These are phyloP conservation scores for Gopherus flavomarginatus DNA, from an alignment of 2,113 vertebrate genomes.

Conservation along the genomic window DNA sequence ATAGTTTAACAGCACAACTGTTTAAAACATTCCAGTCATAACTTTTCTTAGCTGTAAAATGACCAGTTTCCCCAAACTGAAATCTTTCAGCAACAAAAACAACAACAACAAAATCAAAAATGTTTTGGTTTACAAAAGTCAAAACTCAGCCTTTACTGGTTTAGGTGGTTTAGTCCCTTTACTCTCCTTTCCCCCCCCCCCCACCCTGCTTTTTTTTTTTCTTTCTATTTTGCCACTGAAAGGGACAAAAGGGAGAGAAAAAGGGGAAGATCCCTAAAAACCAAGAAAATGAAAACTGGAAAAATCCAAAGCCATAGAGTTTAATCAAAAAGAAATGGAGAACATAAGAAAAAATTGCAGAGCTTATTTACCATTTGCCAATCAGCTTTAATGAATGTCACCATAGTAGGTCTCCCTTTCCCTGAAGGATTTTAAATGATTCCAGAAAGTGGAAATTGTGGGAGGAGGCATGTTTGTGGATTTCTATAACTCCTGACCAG, in stretches of 20 bases:
- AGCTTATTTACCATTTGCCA: neutral
- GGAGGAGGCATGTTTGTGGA: neutral
- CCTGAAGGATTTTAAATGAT: rapidly evolving
- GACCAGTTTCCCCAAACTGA: neutral
- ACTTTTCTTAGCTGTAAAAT: neutral
- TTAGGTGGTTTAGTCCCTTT: neutral
- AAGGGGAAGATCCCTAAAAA: neutral
- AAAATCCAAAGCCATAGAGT: neutral
- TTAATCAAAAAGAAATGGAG: neutral
- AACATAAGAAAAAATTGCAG: neutral
- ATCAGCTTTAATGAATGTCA: neutral
- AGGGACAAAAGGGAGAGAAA: neutral
- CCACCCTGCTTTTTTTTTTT: neutral
- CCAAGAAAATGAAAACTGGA: neutral
- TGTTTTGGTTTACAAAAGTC: neutral
- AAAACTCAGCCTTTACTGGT: neutral
- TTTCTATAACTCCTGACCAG: neutral
- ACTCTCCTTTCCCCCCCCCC: neutral
- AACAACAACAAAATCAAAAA: neutral
- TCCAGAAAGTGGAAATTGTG: neutral
- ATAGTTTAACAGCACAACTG: neutral
- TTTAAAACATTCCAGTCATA: neutral
- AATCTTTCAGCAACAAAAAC: neutral
- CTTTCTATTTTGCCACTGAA: neutral
- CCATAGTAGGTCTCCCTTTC: rapidly evolving